Evolutionary conservation across 2,113 vertebrate species (phyloP).

Genomic region (Struthio camelus): DNA sequence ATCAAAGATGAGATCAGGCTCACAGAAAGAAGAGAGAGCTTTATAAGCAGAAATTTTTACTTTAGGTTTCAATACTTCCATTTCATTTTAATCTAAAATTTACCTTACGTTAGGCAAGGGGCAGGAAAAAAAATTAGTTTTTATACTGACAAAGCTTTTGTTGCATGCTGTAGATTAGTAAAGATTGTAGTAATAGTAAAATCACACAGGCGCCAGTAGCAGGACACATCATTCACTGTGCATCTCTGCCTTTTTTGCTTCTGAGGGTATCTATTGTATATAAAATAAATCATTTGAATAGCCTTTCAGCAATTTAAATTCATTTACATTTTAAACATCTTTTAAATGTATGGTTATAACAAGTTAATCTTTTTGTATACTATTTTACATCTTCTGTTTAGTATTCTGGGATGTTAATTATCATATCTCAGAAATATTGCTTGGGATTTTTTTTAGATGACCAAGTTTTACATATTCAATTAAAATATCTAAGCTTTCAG

Average conservation of each 20-base stretch:
- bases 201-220: background rate
- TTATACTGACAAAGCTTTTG: background rate
- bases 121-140: background rate
- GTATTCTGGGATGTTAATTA: background rate
- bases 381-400: background rate
- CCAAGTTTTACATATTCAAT: background rate
- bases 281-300: background rate
- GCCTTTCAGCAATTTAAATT: background rate
- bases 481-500: background rate
- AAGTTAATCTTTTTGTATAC: background rate
- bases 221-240: background rate
- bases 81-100: background rate
- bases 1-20: background rate
- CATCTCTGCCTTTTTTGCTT: background rate
- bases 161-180: background rate
- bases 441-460: background rate
- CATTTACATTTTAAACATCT: background rate
- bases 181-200: background rate
- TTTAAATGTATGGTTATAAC: background rate
- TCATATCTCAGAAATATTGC: background rate
- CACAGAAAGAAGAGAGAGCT: background rate
- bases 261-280: background rate
- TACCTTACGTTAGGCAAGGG: background rate
- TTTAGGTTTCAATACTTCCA: background rate
- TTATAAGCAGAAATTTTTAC: background rate